A percentile compares a stretch with the other conserved stretches of the same genome.
These are phyloP conservation scores for Cephus sareptanus DNA, from an alignment of 2,888 invertebrate species.

Conservation along the genomic window DNA sequence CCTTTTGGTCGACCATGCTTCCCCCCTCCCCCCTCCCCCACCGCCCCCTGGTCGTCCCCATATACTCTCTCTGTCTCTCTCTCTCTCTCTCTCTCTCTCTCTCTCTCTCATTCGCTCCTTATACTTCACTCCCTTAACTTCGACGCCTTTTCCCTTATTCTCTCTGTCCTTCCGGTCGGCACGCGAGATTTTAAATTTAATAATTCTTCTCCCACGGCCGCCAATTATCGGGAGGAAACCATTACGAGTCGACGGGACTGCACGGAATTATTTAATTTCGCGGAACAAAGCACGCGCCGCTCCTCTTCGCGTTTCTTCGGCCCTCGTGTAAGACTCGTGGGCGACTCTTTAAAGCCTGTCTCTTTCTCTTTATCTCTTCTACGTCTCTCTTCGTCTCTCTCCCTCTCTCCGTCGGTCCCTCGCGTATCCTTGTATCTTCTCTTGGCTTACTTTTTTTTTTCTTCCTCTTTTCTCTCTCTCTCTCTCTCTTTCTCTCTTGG, in stretches of 20 bases:
- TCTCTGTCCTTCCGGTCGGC: slow-evolving; percentile 33
- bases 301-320: neutral
- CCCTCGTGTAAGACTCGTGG: neutral
- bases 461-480: neutral
- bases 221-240: slow-evolving; percentile 27
- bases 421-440: neutral
- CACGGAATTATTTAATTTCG: slow-evolving; percentile 33
- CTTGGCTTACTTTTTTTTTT: slow-evolving; percentile 17
- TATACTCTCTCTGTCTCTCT: slow-evolving; percentile 7
- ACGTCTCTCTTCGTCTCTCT: neutral
- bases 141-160: slow-evolving; percentile 8
- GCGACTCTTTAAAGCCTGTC: slow-evolving; percentile 7
- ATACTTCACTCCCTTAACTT: neutral
- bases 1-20: slow-evolving; percentile 6
- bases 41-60: neutral
- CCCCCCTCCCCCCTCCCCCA: no score
- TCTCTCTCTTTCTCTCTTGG: slow-evolving; percentile 9
- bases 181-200: slow-evolving; percentile 49
- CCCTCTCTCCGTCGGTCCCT: neutral
- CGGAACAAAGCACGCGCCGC: slow-evolving; percentile 4
- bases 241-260: slow-evolving; percentile 23
- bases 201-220: slow-evolving; percentile 32
- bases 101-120: slow-evolving; percentile 16
- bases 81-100: slow-evolving; percentile 1
- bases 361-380: slow-evolving; percentile 12